Base-by-base conservation (phyloP, 2,888 invertebrate species). In the Tiliacea citrago region DNA sequence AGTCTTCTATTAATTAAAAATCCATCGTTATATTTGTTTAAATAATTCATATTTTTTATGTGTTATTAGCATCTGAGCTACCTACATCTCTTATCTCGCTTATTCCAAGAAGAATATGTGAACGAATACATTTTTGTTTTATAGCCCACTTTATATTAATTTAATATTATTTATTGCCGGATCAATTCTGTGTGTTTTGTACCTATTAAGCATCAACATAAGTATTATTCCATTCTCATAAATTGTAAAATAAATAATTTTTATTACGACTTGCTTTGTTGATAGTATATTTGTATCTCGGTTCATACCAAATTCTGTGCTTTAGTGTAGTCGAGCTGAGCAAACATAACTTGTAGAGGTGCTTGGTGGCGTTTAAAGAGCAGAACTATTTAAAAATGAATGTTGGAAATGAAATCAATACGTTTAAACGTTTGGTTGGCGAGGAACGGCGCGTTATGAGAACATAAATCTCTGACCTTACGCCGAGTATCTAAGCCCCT, bases 391-490 rank as follows among this genome's bases (percentile, higher is more conserved):
- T 93, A 94, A 95, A 94, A 94, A 93, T 95, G 90, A 91, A 94
- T 93, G 93, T 88, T 89, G 88, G 92, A 93, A 94, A 94, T 94
- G 92, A 94, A 95, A 95, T 94, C 95, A 93, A 95, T 94, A 95
- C 91, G 91, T 93, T 91, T 91, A 92, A 93, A 91, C 93, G 93
- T 92, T 94, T 92, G 90, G 91, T 90, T 89, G 89, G 92, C 92
- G 91, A 92, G 93, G 92, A 93, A 92, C 91, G 88, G 91, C 91
- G 90, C 92, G 93, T 95, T 96, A 96, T 94, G 95, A 93, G 93
- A 89, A 90, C 93, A 95, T 96, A 96, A 96, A 96, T 96, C 95
- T 94, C 92, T 87, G 89, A 92, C 91, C 92, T 93, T 93, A 94
- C 93, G 90, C 91, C 92, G 90, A 88, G 88, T 85, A 86, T 86